Conservation (phyloP, 2,113 vertebrate species). For the Lethenteron camtschaticum region DNA sequence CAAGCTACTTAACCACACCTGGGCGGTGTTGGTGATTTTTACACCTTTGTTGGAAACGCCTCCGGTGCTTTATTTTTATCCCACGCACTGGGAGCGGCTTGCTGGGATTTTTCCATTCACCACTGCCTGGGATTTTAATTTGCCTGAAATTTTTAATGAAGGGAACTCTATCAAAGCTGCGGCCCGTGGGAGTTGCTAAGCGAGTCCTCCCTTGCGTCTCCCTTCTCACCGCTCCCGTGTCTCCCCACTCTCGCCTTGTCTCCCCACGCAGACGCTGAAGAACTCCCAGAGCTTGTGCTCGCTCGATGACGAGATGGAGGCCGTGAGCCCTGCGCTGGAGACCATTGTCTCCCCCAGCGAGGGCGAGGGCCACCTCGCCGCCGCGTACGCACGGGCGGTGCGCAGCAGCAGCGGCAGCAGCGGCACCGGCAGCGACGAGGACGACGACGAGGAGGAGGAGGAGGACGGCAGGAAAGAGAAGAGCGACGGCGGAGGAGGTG, state of each 20-base stretch:
- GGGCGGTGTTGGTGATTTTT: too few relatives aligned
- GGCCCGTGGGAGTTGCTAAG: too few relatives aligned
- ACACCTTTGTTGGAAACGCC: too few relatives aligned
- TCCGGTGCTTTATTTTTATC: too few relatives aligned
- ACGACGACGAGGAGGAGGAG: not conserved
- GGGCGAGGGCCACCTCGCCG: not conserved
- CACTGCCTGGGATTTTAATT: too few relatives aligned
- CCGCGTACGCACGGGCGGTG: not conserved
- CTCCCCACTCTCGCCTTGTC: not conserved
- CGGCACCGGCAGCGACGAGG: not conserved
- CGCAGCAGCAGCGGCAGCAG: not conserved
- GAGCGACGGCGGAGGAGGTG: not conserved
- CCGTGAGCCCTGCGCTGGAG: not conserved
- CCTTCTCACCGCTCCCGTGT: not conserved
- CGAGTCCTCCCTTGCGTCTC: not conserved
- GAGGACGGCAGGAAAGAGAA: not conserved
- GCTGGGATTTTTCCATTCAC: too few relatives aligned
- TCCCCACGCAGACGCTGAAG: constrained; percentile 3
- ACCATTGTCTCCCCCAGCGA: not conserved
- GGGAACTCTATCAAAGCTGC: too few relatives aligned
- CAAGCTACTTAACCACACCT: too few relatives aligned
- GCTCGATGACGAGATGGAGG: constrained; percentile 2
- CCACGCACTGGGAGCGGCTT: too few relatives aligned
- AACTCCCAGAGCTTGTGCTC: constrained; percentile 4
- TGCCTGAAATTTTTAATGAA: too few relatives aligned